A percentile compares a stretch with the other conserved stretches of the same genome.
These are phyloP conservation scores for Melolontha melolontha DNA, from an alignment of 2,888 invertebrate genomes.

Conservation along the genomic window DNA sequence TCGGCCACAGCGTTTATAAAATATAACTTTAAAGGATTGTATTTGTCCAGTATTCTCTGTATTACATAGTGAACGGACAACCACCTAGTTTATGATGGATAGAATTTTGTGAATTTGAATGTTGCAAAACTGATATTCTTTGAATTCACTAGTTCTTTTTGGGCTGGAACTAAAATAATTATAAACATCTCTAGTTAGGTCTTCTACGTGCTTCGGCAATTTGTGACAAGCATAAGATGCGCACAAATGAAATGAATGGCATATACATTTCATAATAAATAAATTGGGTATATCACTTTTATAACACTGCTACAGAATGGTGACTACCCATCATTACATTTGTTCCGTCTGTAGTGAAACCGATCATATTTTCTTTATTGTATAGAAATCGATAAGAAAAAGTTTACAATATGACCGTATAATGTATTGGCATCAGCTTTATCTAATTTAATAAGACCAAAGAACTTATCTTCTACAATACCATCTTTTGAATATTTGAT, in stretches of 20 bases:
- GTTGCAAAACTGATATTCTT: slow-evolving; percentile 45
- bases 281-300: slow-evolving; percentile 58
- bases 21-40: slow-evolving; percentile 36
- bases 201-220: slow-evolving; percentile 54
- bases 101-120: slow-evolving; percentile 42
- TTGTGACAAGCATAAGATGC: slow-evolving; percentile 57
- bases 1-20: too few species aligned
- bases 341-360: slow-evolving; percentile 55
- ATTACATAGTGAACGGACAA: slow-evolving; percentile 53
- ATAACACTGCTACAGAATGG: slow-evolving; percentile 51
- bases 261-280: too few species aligned
- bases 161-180: slow-evolving; percentile 37
- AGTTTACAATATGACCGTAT: slow-evolving; percentile 1
- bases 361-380: slow-evolving; percentile 47
- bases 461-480: too few species aligned
- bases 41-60: slow-evolving; percentile 53
- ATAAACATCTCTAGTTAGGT: slow-evolving; percentile 51
- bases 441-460: background rate
- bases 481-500: background rate
- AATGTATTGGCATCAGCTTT: slow-evolving; percentile 7
- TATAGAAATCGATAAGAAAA: slow-evolving; percentile 6
- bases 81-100: slow-evolving; percentile 36
- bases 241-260: too few species aligned
- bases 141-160: slow-evolving; percentile 43
- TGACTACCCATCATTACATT: slow-evolving; percentile 55